A percentile compares a stretch with the other conserved stretches of the same genome.
Evolutionary conservation across 2,113 vertebrate species (phyloP).

Genomic region (Podarcis raffonei): DNA sequence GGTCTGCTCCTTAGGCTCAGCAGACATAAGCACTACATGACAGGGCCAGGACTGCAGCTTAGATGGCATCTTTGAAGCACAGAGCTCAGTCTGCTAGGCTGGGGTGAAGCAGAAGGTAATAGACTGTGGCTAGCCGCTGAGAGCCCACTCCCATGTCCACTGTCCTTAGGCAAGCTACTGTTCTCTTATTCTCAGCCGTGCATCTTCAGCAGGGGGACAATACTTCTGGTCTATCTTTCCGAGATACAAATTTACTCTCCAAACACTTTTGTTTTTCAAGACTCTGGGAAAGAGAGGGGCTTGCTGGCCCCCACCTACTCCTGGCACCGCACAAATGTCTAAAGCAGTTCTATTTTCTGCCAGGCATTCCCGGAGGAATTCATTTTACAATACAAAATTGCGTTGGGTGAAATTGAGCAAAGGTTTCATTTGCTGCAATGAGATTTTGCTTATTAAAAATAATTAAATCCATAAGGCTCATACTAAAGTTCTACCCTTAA

Average conservation of each 20-base stretch:
- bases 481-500: constrained; percentile 9
- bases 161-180: neutral
- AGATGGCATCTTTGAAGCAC: neutral
- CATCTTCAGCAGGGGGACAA: neutral
- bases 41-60: neutral
- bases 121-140: neutral
- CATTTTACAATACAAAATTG: constrained; percentile 67
- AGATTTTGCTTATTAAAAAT: constrained; percentile 71
- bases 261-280: neutral
- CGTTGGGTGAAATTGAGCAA: constrained; percentile 67
- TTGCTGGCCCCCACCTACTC: neutral
- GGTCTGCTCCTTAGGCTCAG: no score
- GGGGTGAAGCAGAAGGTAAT: no score
- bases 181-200: neutral
- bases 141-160: no score
- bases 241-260: neutral
- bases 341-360: constrained; percentile 53
- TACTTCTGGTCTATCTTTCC: neutral
- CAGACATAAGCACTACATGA: neutral
- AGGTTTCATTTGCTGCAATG: constrained; percentile 67
- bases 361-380: constrained; percentile 59
- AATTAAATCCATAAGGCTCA: constrained; percentile 38
- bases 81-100: neutral
- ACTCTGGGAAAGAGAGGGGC: neutral
- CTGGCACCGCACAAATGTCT: neutral